phyloP scores from a whole-genome alignment of 1,140 invertebrate genomes.

The Eupeodes corollae region DNA sequence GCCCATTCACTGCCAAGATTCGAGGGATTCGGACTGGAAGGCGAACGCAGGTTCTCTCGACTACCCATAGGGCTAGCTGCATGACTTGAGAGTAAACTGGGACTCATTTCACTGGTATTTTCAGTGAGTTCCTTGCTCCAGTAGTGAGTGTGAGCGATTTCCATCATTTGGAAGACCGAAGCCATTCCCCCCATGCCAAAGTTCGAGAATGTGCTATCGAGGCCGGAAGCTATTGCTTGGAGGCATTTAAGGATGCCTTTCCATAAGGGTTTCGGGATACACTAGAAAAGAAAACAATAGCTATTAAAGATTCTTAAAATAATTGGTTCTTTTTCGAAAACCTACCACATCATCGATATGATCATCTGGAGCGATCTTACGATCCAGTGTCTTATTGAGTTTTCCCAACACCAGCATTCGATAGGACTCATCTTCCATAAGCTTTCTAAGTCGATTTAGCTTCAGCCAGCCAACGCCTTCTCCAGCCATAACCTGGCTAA shows the following conservation, averaged over 20 bases:
- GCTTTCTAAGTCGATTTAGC: slow-evolving; percentile 81
- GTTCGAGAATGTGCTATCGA: slow-evolving; percentile 86
- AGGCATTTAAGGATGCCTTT: slow-evolving; percentile 94
- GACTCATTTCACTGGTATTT: slow-evolving; percentile 39
- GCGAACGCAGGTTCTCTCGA: slow-evolving; percentile 60
- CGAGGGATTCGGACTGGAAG: slow-evolving; percentile 27
- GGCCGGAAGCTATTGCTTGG: slow-evolving; percentile 75
- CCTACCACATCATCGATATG: slow-evolving; percentile 95
- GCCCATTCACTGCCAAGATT: slow-evolving; percentile 31
- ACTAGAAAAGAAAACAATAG: slow-evolving; percentile 44
- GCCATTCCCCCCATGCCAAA: slow-evolving; percentile 95
- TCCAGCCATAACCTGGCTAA: slow-evolving; percentile 83
- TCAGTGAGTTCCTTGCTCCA: slow-evolving; percentile 81
- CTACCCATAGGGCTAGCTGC: slow-evolving; percentile 64
- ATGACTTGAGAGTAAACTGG: slow-evolving; percentile 32
- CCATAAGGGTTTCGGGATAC: slow-evolving; percentile 78
- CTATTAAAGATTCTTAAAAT: slow-evolving; percentile 1
- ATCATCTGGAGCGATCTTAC: slow-evolving; percentile 88
- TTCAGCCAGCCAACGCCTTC: slow-evolving; percentile 97
- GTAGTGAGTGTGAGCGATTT: slow-evolving; percentile 97
- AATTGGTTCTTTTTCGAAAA: slow-evolving; percentile 13
- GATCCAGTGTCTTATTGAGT: slow-evolving; percentile 86
- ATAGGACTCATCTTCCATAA: slow-evolving; percentile 99
- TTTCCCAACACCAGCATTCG: slow-evolving; percentile 91
- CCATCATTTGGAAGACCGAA: slow-evolving; percentile 89